Base-by-base conservation (phyloP, 2,797 vertebrate genomes). In the Microtus californicus region DNA sequence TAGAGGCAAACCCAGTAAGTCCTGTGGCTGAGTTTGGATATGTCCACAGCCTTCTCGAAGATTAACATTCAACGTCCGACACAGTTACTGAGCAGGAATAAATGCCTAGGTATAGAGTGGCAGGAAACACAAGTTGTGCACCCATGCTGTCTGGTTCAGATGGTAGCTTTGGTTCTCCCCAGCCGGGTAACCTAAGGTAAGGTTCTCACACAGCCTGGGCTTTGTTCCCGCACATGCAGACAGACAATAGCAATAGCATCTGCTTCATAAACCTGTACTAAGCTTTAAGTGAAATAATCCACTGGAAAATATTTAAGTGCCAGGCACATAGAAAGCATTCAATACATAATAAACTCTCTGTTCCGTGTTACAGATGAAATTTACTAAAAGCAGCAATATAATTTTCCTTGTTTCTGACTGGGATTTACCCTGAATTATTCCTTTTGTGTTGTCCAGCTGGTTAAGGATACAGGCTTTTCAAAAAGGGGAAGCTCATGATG, bases 1-100 rank as follows among this genome's bases (percentile, higher is more conserved):
- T 92, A 54, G 13, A 48, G 88, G 12, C 54, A 94, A 83, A 67
- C 61, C 54, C 17, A 63, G 74, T 56, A 96, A 95, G 94, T 87
- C 40, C 37, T 88, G 31, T 71, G 76, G 40, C 10, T 54, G 63
- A 81, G 40, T 5, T 17, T 78, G 73, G 69, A 45, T 27, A 76
- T 29, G 76, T 34, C 34, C 79, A 43, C 82, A 93, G 45, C 51
- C 69, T 77, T 87, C 69, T 43, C 65, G 82, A 29, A 59, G 54
- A 93, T 79, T 61, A 91, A 69, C 82, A 91, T 89, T 92, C 45
- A 80, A 27, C 8, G 31, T 76, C 40, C 27, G 54, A 29, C 37
- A 86, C 61, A 90, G 23, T 77, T 19, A 11, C 86, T 94, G 56
- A 31, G 17, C 78, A 63, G 65, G 45, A 69, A 43, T 79, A 86